A percentile compares a stretch with the other conserved stretches of the same genome.
phyloP scores from a whole-genome alignment of 1,140 invertebrate species.

The Polypedilum pembai region DNA sequence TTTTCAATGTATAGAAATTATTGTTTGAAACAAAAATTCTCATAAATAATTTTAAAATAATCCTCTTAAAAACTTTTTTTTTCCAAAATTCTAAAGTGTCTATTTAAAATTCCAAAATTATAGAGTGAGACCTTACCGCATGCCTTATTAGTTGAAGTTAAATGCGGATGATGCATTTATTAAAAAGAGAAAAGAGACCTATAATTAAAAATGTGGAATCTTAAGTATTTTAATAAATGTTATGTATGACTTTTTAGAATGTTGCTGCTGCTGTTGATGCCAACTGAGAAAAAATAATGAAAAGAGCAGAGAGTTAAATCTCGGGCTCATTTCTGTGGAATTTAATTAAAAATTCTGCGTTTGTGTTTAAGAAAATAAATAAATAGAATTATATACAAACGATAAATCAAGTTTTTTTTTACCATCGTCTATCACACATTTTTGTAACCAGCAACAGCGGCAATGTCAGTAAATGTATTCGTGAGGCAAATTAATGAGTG shows the following conservation, averaged over 20 bases:
- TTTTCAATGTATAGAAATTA: not conserved
- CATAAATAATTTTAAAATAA: too few relatives aligned
- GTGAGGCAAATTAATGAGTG: not conserved
- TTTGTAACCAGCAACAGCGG: not conserved
- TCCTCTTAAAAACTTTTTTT: too few relatives aligned
- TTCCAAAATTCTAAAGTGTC: too few relatives aligned
- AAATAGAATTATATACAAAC: not conserved
- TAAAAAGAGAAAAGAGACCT: too few relatives aligned
- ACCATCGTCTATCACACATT: slow-evolving; percentile 4
- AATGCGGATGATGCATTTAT: too few relatives aligned
- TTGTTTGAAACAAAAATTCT: too few relatives aligned
- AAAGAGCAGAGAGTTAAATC: too few relatives aligned
- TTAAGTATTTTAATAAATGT: slow-evolving; percentile 15
- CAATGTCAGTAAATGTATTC: not conserved
- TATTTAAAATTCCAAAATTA: too few relatives aligned
- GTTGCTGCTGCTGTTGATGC: not conserved
- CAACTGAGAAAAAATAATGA: too few relatives aligned
- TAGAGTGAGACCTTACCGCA: too few relatives aligned
- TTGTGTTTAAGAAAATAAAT: not conserved
- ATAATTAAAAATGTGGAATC: not conserved
- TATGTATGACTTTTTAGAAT: not conserved
- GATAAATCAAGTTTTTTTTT: not conserved
- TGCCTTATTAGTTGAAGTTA: too few relatives aligned
- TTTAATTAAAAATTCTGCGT: slow-evolving; percentile 7
- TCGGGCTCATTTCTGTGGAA: not conserved